Conservation (phyloP, 2,888 invertebrate genomes). For the Alloscopus bannaensis region DNA sequence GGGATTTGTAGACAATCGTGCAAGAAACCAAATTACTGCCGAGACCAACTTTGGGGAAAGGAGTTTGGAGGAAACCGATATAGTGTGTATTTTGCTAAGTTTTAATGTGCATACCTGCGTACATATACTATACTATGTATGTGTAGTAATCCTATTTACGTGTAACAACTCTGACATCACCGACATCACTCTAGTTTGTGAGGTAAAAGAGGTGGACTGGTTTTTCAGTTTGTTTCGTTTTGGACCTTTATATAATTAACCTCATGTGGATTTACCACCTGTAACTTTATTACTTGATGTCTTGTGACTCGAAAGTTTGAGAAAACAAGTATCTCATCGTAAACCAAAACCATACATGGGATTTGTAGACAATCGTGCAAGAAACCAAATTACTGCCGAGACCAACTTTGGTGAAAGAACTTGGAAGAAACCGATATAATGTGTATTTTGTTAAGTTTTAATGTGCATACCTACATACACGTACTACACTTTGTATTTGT, state of each 20-base stretch:
- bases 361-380: too few relatives aligned
- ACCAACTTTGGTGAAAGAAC: constrained; percentile 12
- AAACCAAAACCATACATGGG: neutral
- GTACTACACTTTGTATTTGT: neutral
- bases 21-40: too few relatives aligned
- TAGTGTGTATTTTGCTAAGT: constrained; percentile 7
- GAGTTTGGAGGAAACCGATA: neutral
- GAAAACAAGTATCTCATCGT: constrained; percentile 5
- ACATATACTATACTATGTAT: neutral
- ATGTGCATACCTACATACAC: neutral
- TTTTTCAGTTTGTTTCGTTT: constrained; percentile 4
- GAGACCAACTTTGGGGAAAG: constrained; percentile 11
- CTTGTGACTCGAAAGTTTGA: constrained; percentile 23
- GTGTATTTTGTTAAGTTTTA: neutral
- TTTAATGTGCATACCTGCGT: neutral
- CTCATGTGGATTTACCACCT: constrained; percentile 46
- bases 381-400: too few relatives aligned
- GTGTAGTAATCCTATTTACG: neutral
- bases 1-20: too few relatives aligned
- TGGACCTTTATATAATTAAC: constrained; percentile 41
- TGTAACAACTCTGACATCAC: constrained; percentile 9
- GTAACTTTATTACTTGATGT: constrained; percentile 38
- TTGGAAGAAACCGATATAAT: neutral
- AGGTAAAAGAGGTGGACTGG: neutral
- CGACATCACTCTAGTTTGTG: too few relatives aligned